Conservation (phyloP, 2,113 vertebrate species). For the Camelus bactrianus region DNA sequence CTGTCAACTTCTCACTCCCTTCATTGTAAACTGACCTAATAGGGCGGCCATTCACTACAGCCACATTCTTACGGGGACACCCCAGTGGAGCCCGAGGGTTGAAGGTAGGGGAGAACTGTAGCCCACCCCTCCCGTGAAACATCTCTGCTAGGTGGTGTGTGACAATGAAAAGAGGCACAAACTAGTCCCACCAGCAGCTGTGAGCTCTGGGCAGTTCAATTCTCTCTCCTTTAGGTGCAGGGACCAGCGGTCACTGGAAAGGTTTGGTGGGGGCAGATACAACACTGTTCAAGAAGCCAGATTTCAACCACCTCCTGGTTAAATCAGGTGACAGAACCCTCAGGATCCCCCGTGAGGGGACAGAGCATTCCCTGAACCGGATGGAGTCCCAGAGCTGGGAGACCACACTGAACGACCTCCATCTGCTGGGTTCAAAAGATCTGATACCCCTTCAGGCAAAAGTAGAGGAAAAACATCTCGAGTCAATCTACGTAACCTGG, state of each 20-base stretch:
- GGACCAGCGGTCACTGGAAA: not conserved
- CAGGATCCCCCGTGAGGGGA: not conserved
- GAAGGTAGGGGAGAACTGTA: not conserved
- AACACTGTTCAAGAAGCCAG: not conserved
- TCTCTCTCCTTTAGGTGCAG: not conserved
- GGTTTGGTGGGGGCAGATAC: not conserved
- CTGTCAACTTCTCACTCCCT: not conserved
- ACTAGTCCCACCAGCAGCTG: not conserved
- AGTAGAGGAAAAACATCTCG: not conserved
- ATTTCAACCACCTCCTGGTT: not conserved
- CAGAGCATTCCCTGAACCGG: not conserved
- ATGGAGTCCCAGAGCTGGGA: not conserved
- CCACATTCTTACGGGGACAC: not conserved
- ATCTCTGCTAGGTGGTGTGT: not conserved
- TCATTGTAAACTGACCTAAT: not conserved
- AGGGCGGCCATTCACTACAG: not conserved
- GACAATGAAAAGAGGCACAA: not conserved
- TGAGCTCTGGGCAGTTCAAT: not conserved
- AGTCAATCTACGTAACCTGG: not conserved
- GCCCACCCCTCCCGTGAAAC: not conserved
- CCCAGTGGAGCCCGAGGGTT: not conserved
- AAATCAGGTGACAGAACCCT: not conserved
- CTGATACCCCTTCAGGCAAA: fast-evolving
- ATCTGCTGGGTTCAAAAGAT: not conserved
- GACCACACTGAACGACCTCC: not conserved